These are phyloP conservation scores for Girardinus metallicus DNA, from an alignment of 2,797 vertebrate genomes.

Conservation along the genomic window DNA sequence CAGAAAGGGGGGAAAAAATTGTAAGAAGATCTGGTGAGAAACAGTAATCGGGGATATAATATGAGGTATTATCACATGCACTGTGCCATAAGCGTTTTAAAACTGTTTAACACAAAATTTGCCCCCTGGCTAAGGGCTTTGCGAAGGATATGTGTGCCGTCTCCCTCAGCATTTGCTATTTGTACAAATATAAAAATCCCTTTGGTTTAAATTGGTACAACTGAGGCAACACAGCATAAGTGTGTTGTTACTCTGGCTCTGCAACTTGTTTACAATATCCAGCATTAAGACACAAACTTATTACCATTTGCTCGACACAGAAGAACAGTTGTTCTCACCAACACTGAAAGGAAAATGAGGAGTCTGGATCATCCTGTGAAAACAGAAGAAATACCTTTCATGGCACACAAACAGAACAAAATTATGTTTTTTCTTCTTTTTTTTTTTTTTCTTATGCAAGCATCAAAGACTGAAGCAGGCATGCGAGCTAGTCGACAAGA, in stretches of 20 bases:
- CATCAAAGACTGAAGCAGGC: constrained; percentile 67
- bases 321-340: constrained; percentile 45
- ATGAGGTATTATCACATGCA: constrained; percentile 43
- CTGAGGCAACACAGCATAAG: constrained; percentile 15
- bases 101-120: constrained; percentile 52
- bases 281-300: constrained; percentile 50
- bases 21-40: constrained; percentile 46
- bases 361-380: constrained; percentile 32
- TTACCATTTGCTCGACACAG: constrained; percentile 61
- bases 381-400: constrained; percentile 23
- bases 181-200: constrained; percentile 15
- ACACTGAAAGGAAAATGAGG: constrained; percentile 22
- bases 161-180: constrained; percentile 34
- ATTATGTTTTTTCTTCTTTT: constrained; percentile 57
- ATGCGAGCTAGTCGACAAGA: constrained; percentile 40
- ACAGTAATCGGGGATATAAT: constrained; percentile 43
- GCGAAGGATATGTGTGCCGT: constrained; percentile 16
- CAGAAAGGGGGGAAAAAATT: constrained; percentile 5
- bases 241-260: constrained; percentile 23
- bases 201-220: constrained; percentile 7
- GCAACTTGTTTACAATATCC: constrained; percentile 60
- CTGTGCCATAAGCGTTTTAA: constrained; percentile 53
- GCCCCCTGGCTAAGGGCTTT: constrained; percentile 38
- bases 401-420: constrained; percentile 62
- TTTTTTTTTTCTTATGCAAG: constrained; percentile 56